Conservation (phyloP, 2,113 vertebrate genomes). For the Pleuronectes platessa region DNA sequence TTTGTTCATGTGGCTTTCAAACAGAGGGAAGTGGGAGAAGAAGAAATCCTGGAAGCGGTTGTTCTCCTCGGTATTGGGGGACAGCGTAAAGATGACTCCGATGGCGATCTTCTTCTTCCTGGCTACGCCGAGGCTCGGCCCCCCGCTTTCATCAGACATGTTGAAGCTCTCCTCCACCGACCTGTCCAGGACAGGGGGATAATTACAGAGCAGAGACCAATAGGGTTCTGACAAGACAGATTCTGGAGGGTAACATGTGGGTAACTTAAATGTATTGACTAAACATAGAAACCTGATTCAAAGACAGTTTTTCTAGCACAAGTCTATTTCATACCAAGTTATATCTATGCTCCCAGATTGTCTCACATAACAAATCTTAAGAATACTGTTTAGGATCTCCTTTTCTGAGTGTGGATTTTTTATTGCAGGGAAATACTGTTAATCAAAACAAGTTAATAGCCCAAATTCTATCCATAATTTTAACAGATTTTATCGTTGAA, state of each 20-base stretch:
- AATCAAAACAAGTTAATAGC: too few species aligned
- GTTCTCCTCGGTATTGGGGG: constrained; percentile 91
- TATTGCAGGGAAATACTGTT: too few species aligned
- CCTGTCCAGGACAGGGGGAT: constrained; percentile 75
- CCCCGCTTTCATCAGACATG: constrained; percentile 94
- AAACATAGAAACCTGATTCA: too few species aligned
- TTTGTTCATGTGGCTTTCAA: constrained; percentile 99
- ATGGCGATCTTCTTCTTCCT: constrained; percentile 99
- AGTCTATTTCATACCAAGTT: too few species aligned
- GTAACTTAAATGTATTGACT: too few species aligned
- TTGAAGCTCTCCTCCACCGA: constrained; percentile 99
- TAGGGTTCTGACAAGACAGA: neutral
- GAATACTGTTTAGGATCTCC: too few species aligned
- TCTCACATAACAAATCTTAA: too few species aligned
- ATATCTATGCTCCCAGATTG: too few species aligned
- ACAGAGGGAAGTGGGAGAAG: constrained; percentile 99
- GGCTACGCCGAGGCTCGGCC: constrained; percentile 88
- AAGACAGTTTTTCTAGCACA: too few species aligned
- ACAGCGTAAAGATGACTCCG: constrained; percentile 95
- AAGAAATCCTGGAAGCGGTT: constrained; percentile 98
- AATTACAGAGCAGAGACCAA: neutral
- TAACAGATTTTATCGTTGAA: neutral
- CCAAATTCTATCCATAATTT: too few species aligned
- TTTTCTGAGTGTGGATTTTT: too few species aligned
- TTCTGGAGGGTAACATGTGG: neutral